Conservation (phyloP, 1,140 invertebrate species). For the Watersipora subatra region DNA sequence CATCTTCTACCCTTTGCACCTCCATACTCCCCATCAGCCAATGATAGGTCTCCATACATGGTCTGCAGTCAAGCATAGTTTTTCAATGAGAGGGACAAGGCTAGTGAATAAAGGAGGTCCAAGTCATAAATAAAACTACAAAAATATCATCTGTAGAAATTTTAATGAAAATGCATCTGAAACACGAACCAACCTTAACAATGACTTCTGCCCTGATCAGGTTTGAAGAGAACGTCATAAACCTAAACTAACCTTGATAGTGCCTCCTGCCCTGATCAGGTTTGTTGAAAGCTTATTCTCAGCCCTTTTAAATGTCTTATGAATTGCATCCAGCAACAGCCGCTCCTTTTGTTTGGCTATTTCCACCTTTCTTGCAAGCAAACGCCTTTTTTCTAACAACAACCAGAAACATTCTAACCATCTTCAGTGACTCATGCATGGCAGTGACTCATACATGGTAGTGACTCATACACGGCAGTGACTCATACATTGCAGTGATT, state of each 20-base stretch:
- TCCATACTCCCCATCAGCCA: constrained; percentile 29
- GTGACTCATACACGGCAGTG: too few relatives aligned
- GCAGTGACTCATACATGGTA: too few relatives aligned
- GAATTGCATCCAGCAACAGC: constrained; percentile 27
- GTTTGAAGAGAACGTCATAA: not conserved
- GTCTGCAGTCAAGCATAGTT: too few relatives aligned
- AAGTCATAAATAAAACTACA: too few relatives aligned
- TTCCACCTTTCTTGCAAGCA: constrained; percentile 12
- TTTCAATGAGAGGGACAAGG: too few relatives aligned
- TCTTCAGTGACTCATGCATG: too few relatives aligned
- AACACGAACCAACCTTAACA: not conserved
- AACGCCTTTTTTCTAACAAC: not conserved
- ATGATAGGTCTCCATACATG: constrained; percentile 31
- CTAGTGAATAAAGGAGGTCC: too few relatives aligned
- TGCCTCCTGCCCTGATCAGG: constrained; percentile 25
- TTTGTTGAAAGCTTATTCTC: constrained; percentile 30
- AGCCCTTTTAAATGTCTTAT: constrained; percentile 23
- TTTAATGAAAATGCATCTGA: not conserved
- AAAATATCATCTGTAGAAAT: not conserved
- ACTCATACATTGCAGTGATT: too few relatives aligned
- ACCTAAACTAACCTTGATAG: constrained; percentile 24
- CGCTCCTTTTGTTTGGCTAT: constrained; percentile 27
- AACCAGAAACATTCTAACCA: too few relatives aligned
- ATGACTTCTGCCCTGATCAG: not conserved
- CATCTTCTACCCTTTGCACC: constrained; percentile 27